Evolutionary conservation across 2,113 vertebrate species (phyloP).

Genomic region (Meriones unguiculatus): DNA sequence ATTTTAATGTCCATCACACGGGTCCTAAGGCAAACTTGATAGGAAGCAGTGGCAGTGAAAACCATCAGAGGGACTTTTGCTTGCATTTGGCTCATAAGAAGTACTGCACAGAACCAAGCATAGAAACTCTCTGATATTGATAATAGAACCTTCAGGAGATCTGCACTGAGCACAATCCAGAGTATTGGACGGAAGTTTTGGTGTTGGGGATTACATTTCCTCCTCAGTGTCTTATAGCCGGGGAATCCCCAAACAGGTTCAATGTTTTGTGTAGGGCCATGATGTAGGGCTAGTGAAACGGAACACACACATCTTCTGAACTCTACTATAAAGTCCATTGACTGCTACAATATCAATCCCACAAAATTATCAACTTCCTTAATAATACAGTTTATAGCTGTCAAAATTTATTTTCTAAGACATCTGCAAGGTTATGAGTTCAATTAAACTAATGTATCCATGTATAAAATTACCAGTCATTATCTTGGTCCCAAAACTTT

Average conservation of each 20-base stretch:
- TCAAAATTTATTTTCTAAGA: constrained; percentile 43
- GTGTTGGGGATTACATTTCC: not conserved
- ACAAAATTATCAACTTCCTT: not conserved
- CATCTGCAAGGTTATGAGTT: not conserved
- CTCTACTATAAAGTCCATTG: not conserved
- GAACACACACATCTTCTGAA: not conserved
- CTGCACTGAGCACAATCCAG: not conserved
- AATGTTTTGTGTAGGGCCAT: not conserved
- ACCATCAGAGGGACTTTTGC: not conserved
- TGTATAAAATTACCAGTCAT: constrained; percentile 37
- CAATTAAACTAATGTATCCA: constrained; percentile 28
- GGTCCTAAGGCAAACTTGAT: constrained; percentile 67
- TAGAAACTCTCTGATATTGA: not conserved
- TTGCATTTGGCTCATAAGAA: constrained; percentile 19
- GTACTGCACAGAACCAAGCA: not conserved
- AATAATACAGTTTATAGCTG: not conserved
- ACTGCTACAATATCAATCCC: not conserved
- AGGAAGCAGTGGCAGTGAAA: constrained; percentile 63
- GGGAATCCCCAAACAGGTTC: not conserved
- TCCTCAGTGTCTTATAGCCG: not conserved
- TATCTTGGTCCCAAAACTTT: constrained; percentile 36
- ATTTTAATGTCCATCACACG: not conserved
- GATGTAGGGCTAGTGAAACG: not conserved
- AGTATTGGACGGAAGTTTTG: not conserved
- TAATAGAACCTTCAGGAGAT: not conserved